Percentiles rank a stretch among this genome's conserved stretches.
phyloP scores from a whole-genome alignment of 30 jellyfish, hydroid and myxozoan genomes.

The Phacellophora camtschatica region DNA sequence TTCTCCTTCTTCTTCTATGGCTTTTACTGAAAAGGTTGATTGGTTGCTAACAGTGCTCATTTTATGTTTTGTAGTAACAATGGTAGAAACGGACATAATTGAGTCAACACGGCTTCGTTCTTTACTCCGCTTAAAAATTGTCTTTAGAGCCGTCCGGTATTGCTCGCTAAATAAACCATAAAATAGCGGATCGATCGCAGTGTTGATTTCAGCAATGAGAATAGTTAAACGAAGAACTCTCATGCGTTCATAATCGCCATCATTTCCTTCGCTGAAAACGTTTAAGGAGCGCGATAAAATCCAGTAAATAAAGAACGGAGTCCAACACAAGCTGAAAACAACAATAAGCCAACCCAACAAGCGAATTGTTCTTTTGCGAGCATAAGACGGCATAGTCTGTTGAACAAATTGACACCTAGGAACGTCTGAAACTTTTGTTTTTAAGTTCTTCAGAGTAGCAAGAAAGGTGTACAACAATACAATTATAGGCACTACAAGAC shows the following conservation, averaged over 20 bases:
- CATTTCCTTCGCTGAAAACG: constrained; percentile 12
- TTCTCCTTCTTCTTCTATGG: constrained; percentile 42
- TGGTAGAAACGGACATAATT: background rate
- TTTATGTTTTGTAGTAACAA: background rate
- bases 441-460: constrained; percentile 31
- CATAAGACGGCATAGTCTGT: background rate
- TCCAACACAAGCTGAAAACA: constrained; percentile 43
- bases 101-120: background rate
- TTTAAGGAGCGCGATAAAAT: constrained; percentile 32
- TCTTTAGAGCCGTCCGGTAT: constrained; percentile 21
- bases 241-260: constrained; percentile 60
- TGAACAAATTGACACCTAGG: background rate
- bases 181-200: constrained; percentile 41
- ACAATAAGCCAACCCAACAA: constrained; percentile 36
- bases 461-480: constrained; percentile 31
- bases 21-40: constrained; percentile 36
- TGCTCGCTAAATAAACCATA: constrained; percentile 42
- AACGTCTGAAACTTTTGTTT: background rate
- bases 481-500: constrained; percentile 17
- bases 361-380: constrained; percentile 16
- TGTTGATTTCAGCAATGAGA: background rate
- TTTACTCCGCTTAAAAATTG: background rate
- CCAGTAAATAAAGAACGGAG: constrained; percentile 58
- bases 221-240: constrained; percentile 37
- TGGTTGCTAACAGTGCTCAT: background rate